Percentiles rank a stretch among this genome's conserved stretches.
Evolutionary conservation across 53 echinoderm and acorn worm genomes (phyloP).

Genomic region (Zoroaster sp.): DNA sequence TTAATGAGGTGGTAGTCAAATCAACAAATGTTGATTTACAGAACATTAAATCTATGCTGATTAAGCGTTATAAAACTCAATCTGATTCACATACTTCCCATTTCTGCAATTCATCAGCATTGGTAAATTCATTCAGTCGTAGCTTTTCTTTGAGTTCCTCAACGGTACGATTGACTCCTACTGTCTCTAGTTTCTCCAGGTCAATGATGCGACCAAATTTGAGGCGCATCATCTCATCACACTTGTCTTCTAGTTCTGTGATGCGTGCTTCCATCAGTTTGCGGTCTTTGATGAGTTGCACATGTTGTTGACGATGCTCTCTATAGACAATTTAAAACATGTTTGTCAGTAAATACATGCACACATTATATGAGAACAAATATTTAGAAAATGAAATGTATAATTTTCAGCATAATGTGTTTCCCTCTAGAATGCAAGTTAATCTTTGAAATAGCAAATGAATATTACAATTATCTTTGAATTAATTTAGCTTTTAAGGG

Average conservation of each 20-base stretch:
- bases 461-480: no score
- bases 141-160: slow-evolving; percentile 97
- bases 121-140: slow-evolving; percentile 73
- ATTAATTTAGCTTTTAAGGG: no score
- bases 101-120: slow-evolving; percentile 81
- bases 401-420: no score
- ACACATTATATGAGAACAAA: no score
- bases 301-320: slow-evolving; percentile 94
- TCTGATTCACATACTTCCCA: slow-evolving; percentile 67
- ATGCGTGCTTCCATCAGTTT: slow-evolving; percentile 92
- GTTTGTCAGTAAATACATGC: background rate
- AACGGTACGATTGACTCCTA: slow-evolving; percentile 92
- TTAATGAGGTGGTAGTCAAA: no score
- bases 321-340: slow-evolving; percentile 28
- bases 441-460: no score
- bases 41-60: no score
- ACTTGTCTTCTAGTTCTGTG: slow-evolving; percentile 85
- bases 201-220: slow-evolving; percentile 97
- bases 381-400: no score
- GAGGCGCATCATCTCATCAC: slow-evolving; percentile 90
- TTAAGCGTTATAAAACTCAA: no score
- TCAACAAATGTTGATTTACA: no score
- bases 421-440: no score
- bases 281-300: slow-evolving; percentile 95
- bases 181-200: slow-evolving; percentile 92